Base-by-base conservation (phyloP, 2,113 vertebrate genomes). In the Cromileptes altivelis region DNA sequence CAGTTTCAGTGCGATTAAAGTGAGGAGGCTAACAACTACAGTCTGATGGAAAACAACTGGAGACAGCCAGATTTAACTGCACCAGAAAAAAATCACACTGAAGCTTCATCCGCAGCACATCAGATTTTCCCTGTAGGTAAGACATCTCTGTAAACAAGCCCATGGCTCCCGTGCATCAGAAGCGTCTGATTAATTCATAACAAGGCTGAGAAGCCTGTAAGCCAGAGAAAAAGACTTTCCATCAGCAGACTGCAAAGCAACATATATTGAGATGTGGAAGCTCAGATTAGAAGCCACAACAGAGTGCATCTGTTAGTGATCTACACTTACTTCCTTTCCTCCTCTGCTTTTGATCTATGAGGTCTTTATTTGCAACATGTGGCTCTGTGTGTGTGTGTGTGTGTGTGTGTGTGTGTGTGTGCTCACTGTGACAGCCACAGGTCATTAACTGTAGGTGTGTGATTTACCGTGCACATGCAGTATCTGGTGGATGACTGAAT, bases 121-220 rank as follows among this genome's bases (percentile, higher is more conserved):
- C 61, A 67, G 30, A 81, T 15, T 21, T 64, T 78, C 50, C 23
- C 42, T 85, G 75, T 64, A 63, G 70, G 62, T 75, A 7, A 75
- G 78, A 84, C 53, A 4, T 47, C 80, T 85, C 56, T 56, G 84
- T 86, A 85, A 85, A 93, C 85, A 90, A 60, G 80, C 80, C 82
- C 0, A 56, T 25, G 62, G 71, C 70, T 72, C 25, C 47, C 7
- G 2, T 30, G 84, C 69, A 82, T 82, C 77, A 85, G 65, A 75
- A 52, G 25, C 15, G 6, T 8, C 60, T 73, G 61, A 91, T 88
- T 81, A 81, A 89, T 85, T 84, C 80, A 88, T 70, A 75, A 80
- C 71, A 49, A 81, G 70, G 30, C 58, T 0, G 81, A 76, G 61
- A 68, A 74, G 85, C 75, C 78, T 42, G 62, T 50, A 84, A 85